A percentile compares a stretch with the other conserved stretches of the same genome.
Conservation (phyloP, 92 coral and sea anemone species). For the Bergia puertoricense region DNA sequence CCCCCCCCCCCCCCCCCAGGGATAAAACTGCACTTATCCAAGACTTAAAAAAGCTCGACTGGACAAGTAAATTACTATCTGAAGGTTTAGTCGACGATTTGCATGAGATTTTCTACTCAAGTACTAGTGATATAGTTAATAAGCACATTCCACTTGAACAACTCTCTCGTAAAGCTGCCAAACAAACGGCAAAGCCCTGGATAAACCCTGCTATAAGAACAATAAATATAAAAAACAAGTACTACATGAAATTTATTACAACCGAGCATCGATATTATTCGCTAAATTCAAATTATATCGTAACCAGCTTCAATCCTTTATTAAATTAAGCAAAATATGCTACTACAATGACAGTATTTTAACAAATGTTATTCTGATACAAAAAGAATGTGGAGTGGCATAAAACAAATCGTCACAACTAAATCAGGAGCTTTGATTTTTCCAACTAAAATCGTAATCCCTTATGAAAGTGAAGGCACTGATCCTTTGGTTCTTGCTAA, state of each 20-base stretch:
- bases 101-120: too few relatives aligned
- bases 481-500: neutral
- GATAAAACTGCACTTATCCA: too few relatives aligned
- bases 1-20: too few relatives aligned
- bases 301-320: too few relatives aligned
- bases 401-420: neutral
- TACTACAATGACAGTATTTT: constrained; percentile 2
- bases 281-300: neutral
- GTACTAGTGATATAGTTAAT: too few relatives aligned
- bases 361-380: neutral
- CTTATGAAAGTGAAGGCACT: neutral
- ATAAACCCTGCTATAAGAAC: neutral
- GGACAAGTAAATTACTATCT: too few relatives aligned
- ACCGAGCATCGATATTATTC: neutral
- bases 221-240: neutral
- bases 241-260: neutral
- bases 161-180: too few relatives aligned
- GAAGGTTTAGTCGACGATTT: too few relatives aligned
- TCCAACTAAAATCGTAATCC: neutral
- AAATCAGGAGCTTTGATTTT: neutral
- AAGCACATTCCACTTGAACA: too few relatives aligned
- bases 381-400: neutral
- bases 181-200: neutral
- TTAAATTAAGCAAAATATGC: neutral
- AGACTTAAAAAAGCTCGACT: too few relatives aligned